Evolutionary conservation across 2,888 invertebrate species (phyloP).

Genomic region (Griposia aprilina): DNA sequence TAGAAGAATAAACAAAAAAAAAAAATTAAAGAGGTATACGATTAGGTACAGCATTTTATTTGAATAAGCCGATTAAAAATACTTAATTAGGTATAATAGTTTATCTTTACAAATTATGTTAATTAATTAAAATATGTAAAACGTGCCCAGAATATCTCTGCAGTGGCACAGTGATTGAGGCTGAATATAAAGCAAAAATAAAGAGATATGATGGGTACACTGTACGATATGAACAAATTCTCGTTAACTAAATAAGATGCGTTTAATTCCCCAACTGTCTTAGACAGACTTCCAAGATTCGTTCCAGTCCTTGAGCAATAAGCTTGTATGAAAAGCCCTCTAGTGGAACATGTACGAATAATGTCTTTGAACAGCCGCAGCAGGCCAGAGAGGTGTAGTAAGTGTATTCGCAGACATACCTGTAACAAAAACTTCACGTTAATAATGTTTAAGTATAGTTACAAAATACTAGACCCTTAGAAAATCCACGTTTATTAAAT

Average conservation of each 20-base stretch:
- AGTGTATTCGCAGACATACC: conserved; percentile 95
- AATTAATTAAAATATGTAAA: neutral
- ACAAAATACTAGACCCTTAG: too few species aligned
- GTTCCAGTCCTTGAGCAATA: conserved; percentile 83
- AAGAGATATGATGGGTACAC: neutral
- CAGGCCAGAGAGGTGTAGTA: conserved; percentile 93
- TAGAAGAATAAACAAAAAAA: neutral
- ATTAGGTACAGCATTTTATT: neutral
- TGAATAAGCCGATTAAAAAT: neutral
- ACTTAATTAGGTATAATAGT: neutral
- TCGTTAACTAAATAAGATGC: neutral
- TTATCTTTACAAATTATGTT: neutral
- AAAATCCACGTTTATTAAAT: too few species aligned
- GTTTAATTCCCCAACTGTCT: neutral
- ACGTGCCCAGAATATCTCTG: neutral
- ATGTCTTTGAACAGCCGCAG: conserved; percentile 79
- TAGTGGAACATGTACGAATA: conserved; percentile 96
- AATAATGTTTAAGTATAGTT: too few species aligned
- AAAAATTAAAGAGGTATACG: neutral
- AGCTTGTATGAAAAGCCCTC: conserved; percentile 90
- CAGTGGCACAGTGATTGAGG: neutral
- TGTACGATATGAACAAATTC: neutral
- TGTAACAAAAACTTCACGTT: conserved; percentile 73
- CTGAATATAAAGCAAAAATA: neutral
- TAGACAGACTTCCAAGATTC: conserved; percentile 49